Evolutionary conservation across 2,797 vertebrate species (phyloP), one percentile per base, ranked within the genome.

Genomic region (Knipowitschia caucasica): DNA sequence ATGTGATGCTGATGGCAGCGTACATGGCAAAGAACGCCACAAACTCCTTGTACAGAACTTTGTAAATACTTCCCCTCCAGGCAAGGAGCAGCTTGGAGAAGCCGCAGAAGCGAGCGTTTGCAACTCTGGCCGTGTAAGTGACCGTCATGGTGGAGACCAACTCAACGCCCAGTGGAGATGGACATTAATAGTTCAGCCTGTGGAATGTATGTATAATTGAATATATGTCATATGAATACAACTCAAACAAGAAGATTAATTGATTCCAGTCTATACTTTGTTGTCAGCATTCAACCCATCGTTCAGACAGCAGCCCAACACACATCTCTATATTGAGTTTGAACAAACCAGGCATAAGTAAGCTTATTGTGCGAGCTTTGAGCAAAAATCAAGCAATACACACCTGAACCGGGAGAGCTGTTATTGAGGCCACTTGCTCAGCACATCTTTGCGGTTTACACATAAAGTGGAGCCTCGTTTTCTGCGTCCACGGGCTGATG

Each of bases 1-100:
- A 96, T 1, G 92, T 89, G 59, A 94, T 80, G 78, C 95, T 98
- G 82, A 97, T 92, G 29, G 79, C 88, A 0, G 90, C 63, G 44
- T 95, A 97, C 83, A 93, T 87, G 50, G 80, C 78, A n/a, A 94
- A 94, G 78, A 96, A 98, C 26, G 88, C 91, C 50, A 96, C 77
- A 73, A 97, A 90, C 77, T 98, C 95, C 15, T 95, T 93, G 73
- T 96, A 97, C 2, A 98, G 64, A 14, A 98, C 89, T 55, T 97
- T 97, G 87, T 98, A 98, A 78, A 98, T 96, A 86, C 95, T 98
- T 0, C 95, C 95, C 5, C 91, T 93, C 95, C 95, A 97, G 21
- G 93, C 91, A 78, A 93, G 53, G 12, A 98, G 89, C 55, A 98
- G 86, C 67, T 94, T 92, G 53, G 93, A 97, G 83, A 98, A 98